These are phyloP conservation scores for Zonotrichia albicollis DNA, from an alignment of 2,797 vertebrate genomes.

Conservation along the genomic window DNA sequence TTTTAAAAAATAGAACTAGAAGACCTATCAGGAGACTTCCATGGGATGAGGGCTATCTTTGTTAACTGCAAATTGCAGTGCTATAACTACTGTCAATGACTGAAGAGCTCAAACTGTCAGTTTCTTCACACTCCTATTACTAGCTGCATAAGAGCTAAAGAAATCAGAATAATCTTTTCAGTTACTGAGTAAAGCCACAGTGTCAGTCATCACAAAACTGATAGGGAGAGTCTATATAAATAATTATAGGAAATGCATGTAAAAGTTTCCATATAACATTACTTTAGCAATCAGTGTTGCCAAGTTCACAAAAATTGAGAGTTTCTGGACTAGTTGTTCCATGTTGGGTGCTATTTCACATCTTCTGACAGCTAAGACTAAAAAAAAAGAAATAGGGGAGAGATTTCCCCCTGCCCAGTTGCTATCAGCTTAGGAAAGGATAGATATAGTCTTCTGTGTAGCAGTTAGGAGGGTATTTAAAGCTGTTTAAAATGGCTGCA, in stretches of 20 bases:
- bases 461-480: not conserved
- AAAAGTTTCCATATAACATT: not conserved
- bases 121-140: constrained; percentile 12
- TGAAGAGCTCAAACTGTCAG: not conserved
- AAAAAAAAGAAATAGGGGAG: not conserved
- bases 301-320: not conserved
- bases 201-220: not conserved
- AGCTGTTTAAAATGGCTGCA: constrained; percentile 2
- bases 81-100: not conserved
- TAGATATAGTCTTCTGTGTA: not conserved
- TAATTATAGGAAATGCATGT: constrained; percentile 9
- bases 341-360: not conserved
- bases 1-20: not conserved
- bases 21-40: not conserved
- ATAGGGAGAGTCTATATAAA: not conserved
- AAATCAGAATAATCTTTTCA: constrained; percentile 5
- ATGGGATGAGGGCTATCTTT: constrained; percentile 3
- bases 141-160: not conserved
- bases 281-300: not conserved
- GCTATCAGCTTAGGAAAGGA: constrained; percentile 2
- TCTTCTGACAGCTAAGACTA: not conserved
- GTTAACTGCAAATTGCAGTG: not conserved
- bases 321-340: constrained; percentile 1
- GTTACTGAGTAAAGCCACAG: not conserved
- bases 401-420: not conserved